Evolutionary conservation across 2,888 invertebrate genomes (phyloP), one percentile per base, ranked within the genome.

Genomic region (Pteria penguin): DNA sequence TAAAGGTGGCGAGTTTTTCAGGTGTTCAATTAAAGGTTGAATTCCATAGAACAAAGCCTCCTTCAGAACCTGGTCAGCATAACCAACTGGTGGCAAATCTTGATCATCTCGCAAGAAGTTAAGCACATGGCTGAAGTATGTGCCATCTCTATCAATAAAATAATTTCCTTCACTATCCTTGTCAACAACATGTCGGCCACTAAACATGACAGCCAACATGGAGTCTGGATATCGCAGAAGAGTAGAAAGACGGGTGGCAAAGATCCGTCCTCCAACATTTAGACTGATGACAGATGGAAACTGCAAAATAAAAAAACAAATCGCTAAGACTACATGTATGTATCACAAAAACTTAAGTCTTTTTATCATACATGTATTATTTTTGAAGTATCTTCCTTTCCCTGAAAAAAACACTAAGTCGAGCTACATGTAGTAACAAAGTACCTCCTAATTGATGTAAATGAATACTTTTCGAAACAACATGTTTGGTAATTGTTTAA

Each of bases 131-230:
- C 79, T 73, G 57, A 90, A 90, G 71, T 86, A 83, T 5, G 81
- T 81, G 18, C 90, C 89, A 75, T 89, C 87, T 55, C 86, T 84
- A 72, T 90, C 90, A 65, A 90, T 87, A 75, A 90, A 89, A 63
- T 84, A 88, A 72, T 86, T 83, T 2, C 87, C 85, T 32, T 87
- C 78, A 29, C 65, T 66, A 77, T 89, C 89, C 11, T 71, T 79
- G 70, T 89, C 87, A 8, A 89, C 61, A 14, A 73, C 74, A 69
- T 89, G 89, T 27, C 90, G 75, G 1, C 90, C 90, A 79, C 88
- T 89, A 71, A 90, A 90, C 90, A 90, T 90, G 67, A 83, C 87
- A 29, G 87, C 88, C 61, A 90, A 69, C 90, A 90, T 89, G 26
- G 87, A 87, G 69, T 89, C 88, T 5, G 83, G 82, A 60, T 87